These are phyloP conservation scores for Agrotis puta DNA, from an alignment of 2,888 invertebrate species.

Conservation along the genomic window DNA sequence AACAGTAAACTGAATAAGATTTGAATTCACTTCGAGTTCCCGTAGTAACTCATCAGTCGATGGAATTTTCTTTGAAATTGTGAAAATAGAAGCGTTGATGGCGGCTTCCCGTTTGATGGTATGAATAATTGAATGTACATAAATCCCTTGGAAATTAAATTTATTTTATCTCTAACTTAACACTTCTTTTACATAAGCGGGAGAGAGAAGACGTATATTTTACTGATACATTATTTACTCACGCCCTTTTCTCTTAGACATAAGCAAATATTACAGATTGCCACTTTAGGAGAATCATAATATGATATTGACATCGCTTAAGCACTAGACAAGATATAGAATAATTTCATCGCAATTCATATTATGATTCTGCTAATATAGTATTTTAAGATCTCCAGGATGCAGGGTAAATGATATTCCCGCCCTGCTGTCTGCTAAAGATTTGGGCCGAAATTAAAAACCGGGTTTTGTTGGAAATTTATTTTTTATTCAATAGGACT, in stretches of 20 bases:
- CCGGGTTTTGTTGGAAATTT: too few relatives aligned
- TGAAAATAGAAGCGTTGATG: conserved; percentile 46
- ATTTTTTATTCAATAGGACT: too few relatives aligned
- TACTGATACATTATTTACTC: neutral
- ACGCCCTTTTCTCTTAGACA: neutral
- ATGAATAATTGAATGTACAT: conserved; percentile 49
- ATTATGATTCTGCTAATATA: too few relatives aligned
- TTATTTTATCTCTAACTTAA: conserved; percentile 29
- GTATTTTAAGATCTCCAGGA: too few relatives aligned
- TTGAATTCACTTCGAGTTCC: conserved; percentile 41
- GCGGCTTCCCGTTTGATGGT: conserved; percentile 28
- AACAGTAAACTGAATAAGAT: conserved; percentile 18
- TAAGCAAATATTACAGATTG: neutral
- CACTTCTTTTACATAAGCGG: conserved; percentile 8
- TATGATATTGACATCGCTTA: too few relatives aligned
- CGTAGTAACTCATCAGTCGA: conserved; percentile 31
- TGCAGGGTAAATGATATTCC: neutral
- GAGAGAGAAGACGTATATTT: neutral
- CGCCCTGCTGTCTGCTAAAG: neutral
- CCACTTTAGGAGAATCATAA: too few relatives aligned
- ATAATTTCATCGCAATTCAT: too few relatives aligned
- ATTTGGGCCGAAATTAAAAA: conserved; percentile 5
- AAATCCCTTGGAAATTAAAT: conserved; percentile 30
- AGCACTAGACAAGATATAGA: too few relatives aligned
- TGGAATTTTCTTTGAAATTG: conserved; percentile 43